Base-by-base conservation (phyloP, 1,140 invertebrate species). In the Hyphantria cunea region DNA sequence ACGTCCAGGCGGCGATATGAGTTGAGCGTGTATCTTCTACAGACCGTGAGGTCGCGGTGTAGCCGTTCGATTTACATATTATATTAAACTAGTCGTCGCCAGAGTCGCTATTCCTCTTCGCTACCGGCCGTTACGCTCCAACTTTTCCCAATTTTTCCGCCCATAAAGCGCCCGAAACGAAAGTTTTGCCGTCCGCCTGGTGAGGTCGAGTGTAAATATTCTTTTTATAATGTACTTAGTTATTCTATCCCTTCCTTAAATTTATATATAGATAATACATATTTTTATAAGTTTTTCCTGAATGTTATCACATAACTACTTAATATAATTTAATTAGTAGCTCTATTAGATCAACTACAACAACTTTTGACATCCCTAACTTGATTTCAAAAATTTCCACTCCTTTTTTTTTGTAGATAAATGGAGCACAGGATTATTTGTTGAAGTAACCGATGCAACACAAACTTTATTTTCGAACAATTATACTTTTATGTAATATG, bases 91-190 rank as follows among this genome's bases (percentile, higher is more conserved):
- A 77, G 58, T 68, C 80, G 72, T 70, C 72, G 76, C 69, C 73
- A 54, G 52, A 64, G 74, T 71, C 79, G 74, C 74, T 72, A 68
- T 66, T 73, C 77, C 65, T 62, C 78, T 76, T 73, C 77, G 78
- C 80, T 76, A 82, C 84, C 83, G 83, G 82, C 86, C 88, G 85
- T 90, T 86, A 86, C 81, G 81, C 74, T 80, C 74, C 71, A 89
- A 88, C 86, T 89, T 90, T 90, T 89, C 82, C 79, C 82, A 90
- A 89, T 89, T 90, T 90, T 89, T 90, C 79, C 85, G 78, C 75
- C 78, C 82, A 89, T 90, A 89, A 89, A 89, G 82, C 76, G 79
- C 72, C 84, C 82, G 78, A 78, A 83, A 81, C 76, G 72, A 89
- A 90, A 89, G 81, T 90, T 89, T 82, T 68, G 69, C 74, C 83